A percentile compares a stretch with the other conserved stretches of the same genome.
phyloP scores from a whole-genome alignment of 2,113 vertebrate genomes.

The Lophotis ruficrista region DNA sequence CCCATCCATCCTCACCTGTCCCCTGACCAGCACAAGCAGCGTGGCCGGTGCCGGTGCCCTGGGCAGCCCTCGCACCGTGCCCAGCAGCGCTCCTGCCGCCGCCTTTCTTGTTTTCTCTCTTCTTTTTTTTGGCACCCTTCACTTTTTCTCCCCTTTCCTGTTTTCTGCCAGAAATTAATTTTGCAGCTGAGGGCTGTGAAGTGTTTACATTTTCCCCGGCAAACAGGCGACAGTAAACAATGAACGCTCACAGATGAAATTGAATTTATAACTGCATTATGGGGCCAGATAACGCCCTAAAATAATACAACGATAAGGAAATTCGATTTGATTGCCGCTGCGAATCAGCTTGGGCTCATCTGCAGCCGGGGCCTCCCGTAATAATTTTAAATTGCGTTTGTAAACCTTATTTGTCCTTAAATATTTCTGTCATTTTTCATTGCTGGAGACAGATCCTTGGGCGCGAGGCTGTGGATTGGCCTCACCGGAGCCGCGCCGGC shows the following conservation, averaged over 20 bases:
- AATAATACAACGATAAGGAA: conserved; percentile 98
- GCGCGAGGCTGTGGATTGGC: conserved; percentile 50
- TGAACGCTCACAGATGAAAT: conserved; percentile 87
- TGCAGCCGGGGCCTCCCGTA: conserved; percentile 76
- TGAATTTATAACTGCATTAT: conserved; percentile 98
- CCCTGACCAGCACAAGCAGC: neutral
- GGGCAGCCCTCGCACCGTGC: neutral
- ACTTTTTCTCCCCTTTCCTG: conserved; percentile 56
- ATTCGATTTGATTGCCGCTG: conserved; percentile 94
- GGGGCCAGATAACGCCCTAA: conserved; percentile 94
- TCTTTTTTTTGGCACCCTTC: neutral
- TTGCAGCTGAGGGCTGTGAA: conserved; percentile 83
- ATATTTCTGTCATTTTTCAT: conserved; percentile 88
- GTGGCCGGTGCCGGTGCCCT: neutral
- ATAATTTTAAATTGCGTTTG: conserved; percentile 85
- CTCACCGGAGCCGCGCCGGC: neutral
- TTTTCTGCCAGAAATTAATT: conserved; percentile 87
- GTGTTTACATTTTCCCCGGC: conserved; percentile 90
- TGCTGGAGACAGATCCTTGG: conserved; percentile 78
- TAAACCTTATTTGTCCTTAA: conserved; percentile 86
- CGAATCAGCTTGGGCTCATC: conserved; percentile 83
- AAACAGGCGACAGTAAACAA: conserved; percentile 98
- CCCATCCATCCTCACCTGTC: neutral
- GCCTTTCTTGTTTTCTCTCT: neutral
- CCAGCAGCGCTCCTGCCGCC: rapidly evolving